These are phyloP conservation scores for Trachelus tabidus DNA, from an alignment of 2,888 invertebrate genomes.

Conservation along the genomic window DNA sequence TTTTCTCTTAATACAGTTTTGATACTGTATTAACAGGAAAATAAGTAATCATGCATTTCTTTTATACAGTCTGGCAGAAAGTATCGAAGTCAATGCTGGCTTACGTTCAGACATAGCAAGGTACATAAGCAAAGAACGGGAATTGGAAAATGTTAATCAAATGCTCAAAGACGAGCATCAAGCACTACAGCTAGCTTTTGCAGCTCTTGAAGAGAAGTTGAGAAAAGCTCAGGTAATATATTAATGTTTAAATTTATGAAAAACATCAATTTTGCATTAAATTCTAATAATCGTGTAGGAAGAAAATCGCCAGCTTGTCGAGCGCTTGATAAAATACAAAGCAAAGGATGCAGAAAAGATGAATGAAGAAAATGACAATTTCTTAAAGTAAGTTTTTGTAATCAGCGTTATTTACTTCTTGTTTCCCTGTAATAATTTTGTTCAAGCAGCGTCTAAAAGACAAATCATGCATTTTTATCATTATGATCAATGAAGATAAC, in stretches of 20 bases:
- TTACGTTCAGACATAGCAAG: constrained; percentile 80
- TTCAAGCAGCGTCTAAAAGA: too few relatives aligned
- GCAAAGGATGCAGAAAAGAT: constrained; percentile 94
- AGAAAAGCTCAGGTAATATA: constrained; percentile 79
- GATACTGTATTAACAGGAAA: too few relatives aligned
- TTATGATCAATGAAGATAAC: too few relatives aligned
- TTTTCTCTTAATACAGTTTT: not conserved
- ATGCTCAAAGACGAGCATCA: constrained; percentile 94
- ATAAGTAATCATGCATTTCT: not conserved
- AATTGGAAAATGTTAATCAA: constrained; percentile 86
- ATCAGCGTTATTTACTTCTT: too few relatives aligned
- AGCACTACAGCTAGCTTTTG: constrained; percentile 91
- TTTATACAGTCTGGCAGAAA: constrained; percentile 75
- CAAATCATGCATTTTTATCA: too few relatives aligned
- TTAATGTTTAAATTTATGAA: not conserved
- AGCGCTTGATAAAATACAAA: constrained; percentile 91
- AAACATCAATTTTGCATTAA: not conserved
- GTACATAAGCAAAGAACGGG: constrained; percentile 78
- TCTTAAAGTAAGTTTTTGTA: constrained; percentile 79
- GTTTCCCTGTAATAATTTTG: too few relatives aligned
- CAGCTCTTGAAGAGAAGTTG: constrained; percentile 89
- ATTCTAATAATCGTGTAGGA: constrained; percentile 70
- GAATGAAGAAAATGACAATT: constrained; percentile 96
- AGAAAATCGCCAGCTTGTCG: constrained; percentile 87
- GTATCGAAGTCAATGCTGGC: constrained; percentile 73